Base-by-base conservation (phyloP, 2,113 vertebrate species). In the Pollachius pollachius region DNA sequence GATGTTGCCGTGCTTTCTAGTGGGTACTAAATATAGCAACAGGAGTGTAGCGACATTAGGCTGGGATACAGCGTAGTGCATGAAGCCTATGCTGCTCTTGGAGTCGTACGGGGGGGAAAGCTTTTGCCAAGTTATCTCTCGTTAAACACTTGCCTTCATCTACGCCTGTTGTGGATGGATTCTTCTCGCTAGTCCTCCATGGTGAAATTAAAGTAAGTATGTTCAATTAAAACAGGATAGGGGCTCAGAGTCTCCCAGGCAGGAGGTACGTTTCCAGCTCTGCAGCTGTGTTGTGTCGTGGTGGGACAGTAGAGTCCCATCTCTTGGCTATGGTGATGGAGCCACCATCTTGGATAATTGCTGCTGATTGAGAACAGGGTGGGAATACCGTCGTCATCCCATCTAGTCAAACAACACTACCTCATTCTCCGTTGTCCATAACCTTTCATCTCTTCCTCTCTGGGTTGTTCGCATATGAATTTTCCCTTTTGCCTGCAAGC, bases 171-270 rank as follows among this genome's bases (percentile, higher is more conserved):
- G 15, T 65, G 62, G 68, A 75, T 68, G 73, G 77, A 66, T 80
- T 27, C 69, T 72, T 77, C 76, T 64, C 76, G 75, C 61, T 13
- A 13, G 8, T 13, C 41, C 41, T 77, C 73, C 76, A 72, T 72
- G 77, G 72, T 71, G 64, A 81, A 80, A 85, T 70, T 75, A 75
- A 88, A 89, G 83, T 74, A 86, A 87, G 85, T 85, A 76, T 83
- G 60, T 83, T 65, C 86, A 76, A 88, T 90, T 87, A 83, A 87
- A 85, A 74, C 73, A 81, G 87, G 71, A 73, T 79, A 77, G 73
- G 59, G 80, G 80, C 72, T 27, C 62, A 64, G 30, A 69, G 68
- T 76, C 71, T 54, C 70, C 62, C 76, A 84, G 77, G 83, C 69
- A 78, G 71, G 76, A 81, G 75, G 74, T 75, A 71, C 83, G 82